These are phyloP conservation scores for Vicugna pacos DNA, from an alignment of 2,113 vertebrate species.

Conservation along the genomic window DNA sequence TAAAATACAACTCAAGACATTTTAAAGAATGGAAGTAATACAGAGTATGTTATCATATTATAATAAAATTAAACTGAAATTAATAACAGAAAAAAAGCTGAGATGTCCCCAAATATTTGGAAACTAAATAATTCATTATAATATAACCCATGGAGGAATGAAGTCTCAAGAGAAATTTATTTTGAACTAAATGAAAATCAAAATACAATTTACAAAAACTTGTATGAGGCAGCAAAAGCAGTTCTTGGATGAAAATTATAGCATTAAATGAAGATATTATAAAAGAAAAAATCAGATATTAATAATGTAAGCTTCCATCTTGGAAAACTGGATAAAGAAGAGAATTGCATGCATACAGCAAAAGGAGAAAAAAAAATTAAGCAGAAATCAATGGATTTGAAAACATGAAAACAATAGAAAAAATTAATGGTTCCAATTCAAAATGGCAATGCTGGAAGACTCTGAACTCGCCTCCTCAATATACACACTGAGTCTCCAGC, in stretches of 20 bases:
- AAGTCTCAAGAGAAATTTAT: not conserved
- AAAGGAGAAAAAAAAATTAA: not conserved
- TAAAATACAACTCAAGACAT: not conserved
- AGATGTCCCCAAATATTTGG: not conserved
- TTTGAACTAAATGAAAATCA: not conserved
- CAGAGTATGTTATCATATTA: not conserved
- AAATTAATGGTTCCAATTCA: not conserved
- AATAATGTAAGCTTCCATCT: not conserved
- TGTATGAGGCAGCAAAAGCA: not conserved
- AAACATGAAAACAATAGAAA: not conserved
- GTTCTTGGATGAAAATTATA: not conserved
- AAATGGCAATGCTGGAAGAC: no score
- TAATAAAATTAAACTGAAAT: not conserved
- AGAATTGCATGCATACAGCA: not conserved
- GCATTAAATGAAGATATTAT: not conserved
- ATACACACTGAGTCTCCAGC: no score
- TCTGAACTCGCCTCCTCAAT: no score
- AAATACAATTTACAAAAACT: not conserved
- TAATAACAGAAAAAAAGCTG: not conserved
- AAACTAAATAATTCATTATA: not conserved
- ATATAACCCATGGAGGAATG: not conserved
- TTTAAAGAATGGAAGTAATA: not conserved
- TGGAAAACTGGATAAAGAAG: not conserved
- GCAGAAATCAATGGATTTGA: not conserved
- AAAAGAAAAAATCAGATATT: not conserved